These are phyloP conservation scores for Drosophila nigricruria DNA, from an alignment of 2,888 invertebrate genomes.

Conservation along the genomic window DNA sequence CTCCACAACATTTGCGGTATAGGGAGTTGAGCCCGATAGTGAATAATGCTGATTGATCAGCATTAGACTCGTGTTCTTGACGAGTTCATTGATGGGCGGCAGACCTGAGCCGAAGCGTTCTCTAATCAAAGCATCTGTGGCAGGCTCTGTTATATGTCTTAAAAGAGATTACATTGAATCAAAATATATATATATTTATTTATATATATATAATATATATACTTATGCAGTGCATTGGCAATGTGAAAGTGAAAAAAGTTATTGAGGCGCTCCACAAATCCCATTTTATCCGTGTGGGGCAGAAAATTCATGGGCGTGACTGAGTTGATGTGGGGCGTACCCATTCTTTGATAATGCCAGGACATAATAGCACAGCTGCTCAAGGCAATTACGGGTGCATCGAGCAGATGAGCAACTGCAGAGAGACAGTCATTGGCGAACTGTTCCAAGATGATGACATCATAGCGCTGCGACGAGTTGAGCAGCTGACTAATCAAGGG, in stretches of 20 bases:
- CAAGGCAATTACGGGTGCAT: slow-evolving; percentile 87
- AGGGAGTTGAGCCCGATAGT: slow-evolving; percentile 85
- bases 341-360: slow-evolving; percentile 87
- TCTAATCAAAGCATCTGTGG: slow-evolving; percentile 83
- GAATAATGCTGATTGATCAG: slow-evolving; percentile 86
- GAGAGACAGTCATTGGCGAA: slow-evolving; percentile 90
- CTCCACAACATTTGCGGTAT: slow-evolving; percentile 86
- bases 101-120: slow-evolving; percentile 84
- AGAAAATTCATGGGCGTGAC: slow-evolving; percentile 86
- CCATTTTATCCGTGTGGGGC: slow-evolving; percentile 85
- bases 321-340: slow-evolving; percentile 87
- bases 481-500: slow-evolving; percentile 66
- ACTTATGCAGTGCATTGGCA: slow-evolving; percentile 72
- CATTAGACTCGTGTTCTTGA: slow-evolving; percentile 81
- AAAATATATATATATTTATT: neutral
- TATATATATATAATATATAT: slow-evolving; percentile 5
- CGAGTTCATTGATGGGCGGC: slow-evolving; percentile 85
- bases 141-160: slow-evolving; percentile 79
- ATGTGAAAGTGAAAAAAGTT: slow-evolving; percentile 84
- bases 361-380: slow-evolving; percentile 88
- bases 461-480: slow-evolving; percentile 85
- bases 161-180: neutral
- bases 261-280: slow-evolving; percentile 83
- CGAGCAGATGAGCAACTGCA: slow-evolving; percentile 88
- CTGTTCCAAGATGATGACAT: slow-evolving; percentile 89